Base-by-base conservation (phyloP, 2,888 invertebrate species). In the Imbricaverruca yamaguchii region DNA sequence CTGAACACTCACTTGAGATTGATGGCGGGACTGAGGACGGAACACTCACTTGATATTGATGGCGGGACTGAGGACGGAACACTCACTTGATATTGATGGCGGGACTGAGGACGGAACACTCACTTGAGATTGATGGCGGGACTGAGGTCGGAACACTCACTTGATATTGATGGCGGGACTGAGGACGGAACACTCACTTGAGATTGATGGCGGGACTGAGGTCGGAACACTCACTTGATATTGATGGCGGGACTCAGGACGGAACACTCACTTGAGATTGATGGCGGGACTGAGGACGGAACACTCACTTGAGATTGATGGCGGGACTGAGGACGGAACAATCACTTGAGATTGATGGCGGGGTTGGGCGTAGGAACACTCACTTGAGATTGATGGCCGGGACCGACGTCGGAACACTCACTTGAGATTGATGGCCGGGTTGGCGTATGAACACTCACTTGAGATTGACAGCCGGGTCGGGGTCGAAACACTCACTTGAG, bases 401-500 rank as follows among this genome's bases (percentile, higher is more conserved):
- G 89, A n/a, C n/a, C n/a, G 39, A 39, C 39, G 39, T 39, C 39
- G 39, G 39, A n/a, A 7, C n/a, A 11, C 78, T 11, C 12, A 78
- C 78, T 56, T n/a, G 56, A 91, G 96, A 87, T 95, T 95, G 85
- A 97, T 94, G 63, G 94, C 93, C 18, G 97, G 97, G 89, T 97
- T 97, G 7, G 95, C 93, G 85, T 96, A 4, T 1, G 39, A n/a
- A 7, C n/a, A 11, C 78, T 11, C 12, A 78, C 78, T 56, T n/a
- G 56, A 91, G 96, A 87, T 95, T 95, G 85, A 97, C 94, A 63
- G 94, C 93, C 18, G 97, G 97, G 89, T 97, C 96, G 7, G 95
- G 93, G 85, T 96, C 97, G 39, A 39, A n/a, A 7, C n/a, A 11
- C 78, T 11, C 12, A 78, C 78, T 56, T n/a, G 56, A 91, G 96